Conservation (phyloP, 1,140 invertebrate genomes). For the Acyrthosiphon pisum region DNA sequence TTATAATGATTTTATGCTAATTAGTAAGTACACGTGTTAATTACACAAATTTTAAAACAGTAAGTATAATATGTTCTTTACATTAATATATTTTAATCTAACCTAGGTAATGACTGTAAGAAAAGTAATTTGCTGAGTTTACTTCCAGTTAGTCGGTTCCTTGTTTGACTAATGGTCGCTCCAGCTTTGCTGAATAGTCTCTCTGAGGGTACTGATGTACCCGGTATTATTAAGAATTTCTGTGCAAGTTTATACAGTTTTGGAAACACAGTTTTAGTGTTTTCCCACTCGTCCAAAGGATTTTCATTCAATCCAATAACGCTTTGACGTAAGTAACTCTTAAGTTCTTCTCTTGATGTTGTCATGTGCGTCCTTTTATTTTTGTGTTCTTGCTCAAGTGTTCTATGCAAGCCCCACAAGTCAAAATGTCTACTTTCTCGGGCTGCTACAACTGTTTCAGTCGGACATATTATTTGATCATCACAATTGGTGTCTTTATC, state of each 20-base stretch:
- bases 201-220: constrained; percentile 31
- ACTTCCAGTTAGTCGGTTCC: constrained; percentile 27
- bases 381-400: background rate
- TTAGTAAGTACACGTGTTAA: no score
- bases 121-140: no score
- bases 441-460: background rate
- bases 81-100: no score
- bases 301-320: background rate
- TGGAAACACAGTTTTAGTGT: background rate
- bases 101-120: no score
- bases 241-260: background rate
- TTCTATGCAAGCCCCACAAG: background rate
- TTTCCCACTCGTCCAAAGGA: background rate
- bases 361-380: background rate
- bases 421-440: background rate
- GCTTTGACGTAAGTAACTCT: background rate
- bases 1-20: no score
- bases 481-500: background rate
- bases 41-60: no score
- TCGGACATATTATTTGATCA: background rate
- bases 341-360: background rate
- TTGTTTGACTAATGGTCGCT: constrained; percentile 4
- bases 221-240: background rate
- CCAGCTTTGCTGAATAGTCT: constrained; percentile 50
- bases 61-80: no score